Percentiles rank a stretch among this genome's conserved stretches.
phyloP scores from a whole-genome alignment of 2,797 vertebrate genomes.

The Tangara arthus region DNA sequence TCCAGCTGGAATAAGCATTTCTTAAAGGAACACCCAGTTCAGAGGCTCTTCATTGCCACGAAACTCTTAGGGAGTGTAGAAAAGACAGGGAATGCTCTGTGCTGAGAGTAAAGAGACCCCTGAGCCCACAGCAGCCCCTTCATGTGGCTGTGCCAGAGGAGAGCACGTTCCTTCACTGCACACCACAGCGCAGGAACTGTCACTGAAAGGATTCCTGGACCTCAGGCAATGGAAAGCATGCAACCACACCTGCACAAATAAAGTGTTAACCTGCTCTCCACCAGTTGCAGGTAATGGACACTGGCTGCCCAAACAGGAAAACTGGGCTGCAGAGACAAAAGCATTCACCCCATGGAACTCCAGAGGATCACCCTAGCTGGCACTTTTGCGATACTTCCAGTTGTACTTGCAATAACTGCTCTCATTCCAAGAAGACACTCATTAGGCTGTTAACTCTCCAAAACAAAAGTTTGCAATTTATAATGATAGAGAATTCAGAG shows the following conservation, averaged over 20 bases:
- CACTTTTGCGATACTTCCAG: not conserved
- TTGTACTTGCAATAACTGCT: not conserved
- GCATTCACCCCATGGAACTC: not conserved
- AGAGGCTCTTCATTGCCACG: not conserved
- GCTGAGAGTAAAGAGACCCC: not conserved
- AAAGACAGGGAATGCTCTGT: not conserved
- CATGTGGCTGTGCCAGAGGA: not conserved
- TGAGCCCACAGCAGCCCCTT: not conserved
- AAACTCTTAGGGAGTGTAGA: not conserved
- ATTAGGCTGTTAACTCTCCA: not conserved
- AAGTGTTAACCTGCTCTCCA: not conserved
- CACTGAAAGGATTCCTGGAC: not conserved
- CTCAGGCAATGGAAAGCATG: not conserved
- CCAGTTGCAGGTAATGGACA: not conserved
- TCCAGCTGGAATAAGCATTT: conserved; percentile 6
- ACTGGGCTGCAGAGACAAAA: not conserved
- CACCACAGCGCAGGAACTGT: accelerated
- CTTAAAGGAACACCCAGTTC: not conserved
- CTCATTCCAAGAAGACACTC: not conserved
- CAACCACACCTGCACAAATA: not conserved
- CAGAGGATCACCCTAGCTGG: not conserved
- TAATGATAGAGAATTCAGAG: not conserved
- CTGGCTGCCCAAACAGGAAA: not conserved
- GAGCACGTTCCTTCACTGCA: not conserved
- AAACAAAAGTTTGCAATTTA: not conserved